Percentiles rank a stretch among this genome's conserved stretches.
Evolutionary conservation across 2,888 invertebrate species (phyloP).

Genomic region (Teinopalpus imperialis): DNA sequence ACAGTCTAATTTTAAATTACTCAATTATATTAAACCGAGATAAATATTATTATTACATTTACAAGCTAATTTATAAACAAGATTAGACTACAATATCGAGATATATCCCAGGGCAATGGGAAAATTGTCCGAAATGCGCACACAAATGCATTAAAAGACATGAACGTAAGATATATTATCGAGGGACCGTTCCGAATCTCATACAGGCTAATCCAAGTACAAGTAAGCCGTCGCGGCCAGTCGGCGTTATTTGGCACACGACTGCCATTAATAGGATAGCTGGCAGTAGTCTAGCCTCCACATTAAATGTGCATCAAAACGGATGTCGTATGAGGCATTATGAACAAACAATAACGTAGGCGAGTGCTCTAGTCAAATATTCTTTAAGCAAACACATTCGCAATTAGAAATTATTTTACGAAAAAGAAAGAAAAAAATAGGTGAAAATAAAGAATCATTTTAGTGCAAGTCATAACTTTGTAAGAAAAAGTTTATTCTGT

Average conservation of each 20-base stretch:
- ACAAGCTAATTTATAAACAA: too few species aligned
- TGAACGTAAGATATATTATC: conserved; percentile 13
- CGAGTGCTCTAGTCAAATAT: conserved; percentile 43
- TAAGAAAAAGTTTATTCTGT: too few species aligned
- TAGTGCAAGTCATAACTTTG: too few species aligned
- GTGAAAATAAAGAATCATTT: too few species aligned
- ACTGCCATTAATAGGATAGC: conserved; percentile 61
- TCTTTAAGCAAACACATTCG: too few species aligned
- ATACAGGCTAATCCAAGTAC: conserved; percentile 54
- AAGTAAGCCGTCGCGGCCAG: conserved; percentile 46
- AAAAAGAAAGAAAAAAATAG: too few species aligned
- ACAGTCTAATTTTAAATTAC: too few species aligned
- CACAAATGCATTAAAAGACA: conserved; percentile 6
- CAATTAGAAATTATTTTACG: too few species aligned
- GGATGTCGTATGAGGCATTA: conserved; percentile 73
- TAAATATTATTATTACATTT: too few species aligned
- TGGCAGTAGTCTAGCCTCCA: conserved; percentile 63
- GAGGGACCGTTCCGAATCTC: conserved; percentile 36
- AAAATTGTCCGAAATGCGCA: conserved; percentile 2
- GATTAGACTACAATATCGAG: too few species aligned
- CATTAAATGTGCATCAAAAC: conserved; percentile 73
- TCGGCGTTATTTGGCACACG: conserved; percentile 66
- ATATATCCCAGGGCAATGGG: neutral
- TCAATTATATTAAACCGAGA: too few species aligned
- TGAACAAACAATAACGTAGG: conserved; percentile 72